Conservation (phyloP, 2,797 vertebrate species). For the Hyperoplus immaculatus region DNA sequence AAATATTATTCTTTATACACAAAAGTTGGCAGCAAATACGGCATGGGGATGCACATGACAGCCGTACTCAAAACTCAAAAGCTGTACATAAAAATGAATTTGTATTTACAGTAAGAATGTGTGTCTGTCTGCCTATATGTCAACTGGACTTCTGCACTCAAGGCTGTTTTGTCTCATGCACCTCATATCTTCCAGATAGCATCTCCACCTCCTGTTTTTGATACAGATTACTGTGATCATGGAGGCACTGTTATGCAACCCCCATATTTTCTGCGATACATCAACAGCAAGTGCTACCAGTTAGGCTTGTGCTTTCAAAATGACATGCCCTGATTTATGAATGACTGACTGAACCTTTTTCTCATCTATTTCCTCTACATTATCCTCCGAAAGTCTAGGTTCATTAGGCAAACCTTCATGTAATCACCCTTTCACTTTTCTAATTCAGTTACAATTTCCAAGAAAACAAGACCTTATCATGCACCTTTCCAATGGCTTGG, state of each 20-base stretch:
- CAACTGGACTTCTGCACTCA: constrained; percentile 73
- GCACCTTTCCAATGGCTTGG: constrained; percentile 78
- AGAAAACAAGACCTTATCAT: constrained; percentile 78
- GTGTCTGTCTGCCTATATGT: constrained; percentile 77
- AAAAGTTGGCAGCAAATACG: constrained; percentile 89
- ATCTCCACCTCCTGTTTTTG: constrained; percentile 54
- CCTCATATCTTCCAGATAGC: constrained; percentile 65
- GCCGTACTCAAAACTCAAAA: constrained; percentile 88
- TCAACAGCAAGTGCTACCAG: constrained; percentile 62
- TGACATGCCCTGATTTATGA: constrained; percentile 81
- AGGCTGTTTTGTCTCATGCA: constrained; percentile 80
- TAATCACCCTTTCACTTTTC: constrained; percentile 63
- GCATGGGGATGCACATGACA: constrained; percentile 86
- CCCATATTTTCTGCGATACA: constrained; percentile 50
- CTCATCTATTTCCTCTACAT: constrained; percentile 63
- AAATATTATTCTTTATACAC: constrained; percentile 87
- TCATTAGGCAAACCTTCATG: constrained; percentile 64
- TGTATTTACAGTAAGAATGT: constrained; percentile 92
- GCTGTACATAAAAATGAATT: constrained; percentile 90
- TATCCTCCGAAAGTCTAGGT: constrained; percentile 71
- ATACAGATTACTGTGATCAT: constrained; percentile 44
- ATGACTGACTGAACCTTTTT: constrained; percentile 76
- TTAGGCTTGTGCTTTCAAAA: constrained; percentile 83
- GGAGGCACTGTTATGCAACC: constrained; percentile 61
- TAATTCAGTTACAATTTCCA: constrained; percentile 64